Evolutionary conservation across 2,113 vertebrate species (phyloP).

Genomic region (Columba janthina): DNA sequence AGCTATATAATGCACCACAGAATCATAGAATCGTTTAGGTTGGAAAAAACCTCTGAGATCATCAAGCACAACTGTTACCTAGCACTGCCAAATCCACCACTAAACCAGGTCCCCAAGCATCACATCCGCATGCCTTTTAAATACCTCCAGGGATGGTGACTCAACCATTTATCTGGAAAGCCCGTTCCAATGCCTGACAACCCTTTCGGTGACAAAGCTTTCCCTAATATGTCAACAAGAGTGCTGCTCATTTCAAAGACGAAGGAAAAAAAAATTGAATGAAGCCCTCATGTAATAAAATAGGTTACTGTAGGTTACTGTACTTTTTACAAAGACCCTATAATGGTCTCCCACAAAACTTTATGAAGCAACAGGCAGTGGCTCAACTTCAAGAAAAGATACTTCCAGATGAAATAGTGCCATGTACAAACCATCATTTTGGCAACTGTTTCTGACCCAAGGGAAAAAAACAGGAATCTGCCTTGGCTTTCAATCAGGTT

Average conservation of each 20-base stretch:
- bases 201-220: too few relatives aligned
- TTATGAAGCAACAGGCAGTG: background rate
- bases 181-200: too few relatives aligned
- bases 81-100: too few relatives aligned
- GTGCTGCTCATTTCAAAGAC: background rate
- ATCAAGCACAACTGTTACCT: too few relatives aligned
- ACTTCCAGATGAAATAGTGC: background rate
- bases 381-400: background rate
- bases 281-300: background rate
- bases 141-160: too few relatives aligned
- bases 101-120: too few relatives aligned
- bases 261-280: background rate
- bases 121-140: too few relatives aligned
- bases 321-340: background rate
- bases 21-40: too few relatives aligned
- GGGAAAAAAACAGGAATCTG: background rate
- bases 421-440: background rate
- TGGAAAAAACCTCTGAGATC: too few relatives aligned
- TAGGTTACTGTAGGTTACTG: background rate
- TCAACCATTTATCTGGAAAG: too few relatives aligned
- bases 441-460: background rate
- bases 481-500: background rate
- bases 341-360: background rate
- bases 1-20: background rate
- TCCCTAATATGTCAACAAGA: background rate